phyloP scores from a whole-genome alignment of 2,797 vertebrate genomes.

The Orientallactaga sibirica region DNA sequence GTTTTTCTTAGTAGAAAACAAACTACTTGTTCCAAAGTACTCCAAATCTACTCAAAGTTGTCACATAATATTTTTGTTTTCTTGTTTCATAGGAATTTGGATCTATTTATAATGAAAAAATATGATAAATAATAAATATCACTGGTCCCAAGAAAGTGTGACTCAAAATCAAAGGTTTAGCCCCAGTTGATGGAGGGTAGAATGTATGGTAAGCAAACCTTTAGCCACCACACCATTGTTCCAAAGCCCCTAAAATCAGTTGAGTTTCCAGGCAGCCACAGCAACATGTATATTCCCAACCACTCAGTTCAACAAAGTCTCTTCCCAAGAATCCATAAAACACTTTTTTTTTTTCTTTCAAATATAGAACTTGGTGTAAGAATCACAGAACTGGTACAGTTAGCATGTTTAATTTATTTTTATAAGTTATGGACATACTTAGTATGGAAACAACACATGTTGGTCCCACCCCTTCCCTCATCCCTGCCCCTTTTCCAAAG shows the following conservation, averaged over 20 bases:
- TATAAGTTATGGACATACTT: too few species aligned
- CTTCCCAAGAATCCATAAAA: too few species aligned
- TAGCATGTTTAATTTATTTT: not conserved
- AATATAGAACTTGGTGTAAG: not conserved
- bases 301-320: too few species aligned
- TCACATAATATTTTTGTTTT: conserved; percentile 12
- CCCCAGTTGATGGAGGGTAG: not conserved
- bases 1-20: not conserved
- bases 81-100: conserved; percentile 14
- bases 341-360: not conserved
- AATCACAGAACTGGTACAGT: not conserved
- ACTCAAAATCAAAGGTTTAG: conserved; percentile 14
- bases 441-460: too few species aligned
- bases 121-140: not conserved
- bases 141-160: not conserved
- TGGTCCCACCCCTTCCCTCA: too few species aligned
- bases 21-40: not conserved
- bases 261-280: not conserved
- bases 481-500: too few species aligned
- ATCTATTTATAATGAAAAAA: not conserved
- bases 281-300: too few species aligned
- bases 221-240: not conserved
- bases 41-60: not conserved
- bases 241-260: not conserved
- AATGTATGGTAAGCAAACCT: not conserved